Conservation (phyloP, 2,113 vertebrate genomes). For the Anas platyrhynchos region DNA sequence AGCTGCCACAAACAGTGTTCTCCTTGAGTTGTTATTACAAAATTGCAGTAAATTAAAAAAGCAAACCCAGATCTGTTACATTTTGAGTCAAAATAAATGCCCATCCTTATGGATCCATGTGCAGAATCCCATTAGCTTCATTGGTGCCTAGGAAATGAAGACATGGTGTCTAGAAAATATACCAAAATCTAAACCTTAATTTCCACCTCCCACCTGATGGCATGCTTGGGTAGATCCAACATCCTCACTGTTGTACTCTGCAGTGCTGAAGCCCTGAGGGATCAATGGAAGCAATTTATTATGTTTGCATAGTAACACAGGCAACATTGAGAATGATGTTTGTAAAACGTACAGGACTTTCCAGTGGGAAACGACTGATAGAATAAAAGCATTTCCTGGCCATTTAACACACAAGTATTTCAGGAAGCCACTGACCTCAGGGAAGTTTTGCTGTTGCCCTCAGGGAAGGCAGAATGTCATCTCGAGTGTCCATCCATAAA, state of each 20-base stretch:
- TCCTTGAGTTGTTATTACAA: not conserved
- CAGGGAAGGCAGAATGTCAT: not conserved
- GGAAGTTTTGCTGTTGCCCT: not conserved
- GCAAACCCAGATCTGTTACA: constrained; percentile 2
- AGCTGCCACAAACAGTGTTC: constrained; percentile 35
- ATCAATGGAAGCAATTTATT: not conserved
- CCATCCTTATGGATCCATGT: not conserved
- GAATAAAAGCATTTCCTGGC: not conserved
- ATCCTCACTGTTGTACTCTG: not conserved
- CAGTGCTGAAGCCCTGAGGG: not conserved
- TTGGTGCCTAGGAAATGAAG: not conserved
- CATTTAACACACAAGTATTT: not conserved
- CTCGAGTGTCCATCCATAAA: not conserved
- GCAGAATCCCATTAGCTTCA: not conserved
- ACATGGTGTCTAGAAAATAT: not conserved
- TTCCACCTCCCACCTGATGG: not conserved
- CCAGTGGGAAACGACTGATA: not conserved
- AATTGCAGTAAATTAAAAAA: constrained; percentile 32
- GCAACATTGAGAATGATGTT: not conserved
- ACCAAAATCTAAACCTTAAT: not conserved
- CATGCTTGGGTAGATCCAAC: not conserved
- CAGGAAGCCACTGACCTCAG: not conserved
- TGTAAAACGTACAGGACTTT: not conserved
- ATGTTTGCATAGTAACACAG: not conserved
- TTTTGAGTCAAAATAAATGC: not conserved